phyloP scores from a whole-genome alignment of 1,140 invertebrate genomes.

The Catajapyx aquilonaris region DNA sequence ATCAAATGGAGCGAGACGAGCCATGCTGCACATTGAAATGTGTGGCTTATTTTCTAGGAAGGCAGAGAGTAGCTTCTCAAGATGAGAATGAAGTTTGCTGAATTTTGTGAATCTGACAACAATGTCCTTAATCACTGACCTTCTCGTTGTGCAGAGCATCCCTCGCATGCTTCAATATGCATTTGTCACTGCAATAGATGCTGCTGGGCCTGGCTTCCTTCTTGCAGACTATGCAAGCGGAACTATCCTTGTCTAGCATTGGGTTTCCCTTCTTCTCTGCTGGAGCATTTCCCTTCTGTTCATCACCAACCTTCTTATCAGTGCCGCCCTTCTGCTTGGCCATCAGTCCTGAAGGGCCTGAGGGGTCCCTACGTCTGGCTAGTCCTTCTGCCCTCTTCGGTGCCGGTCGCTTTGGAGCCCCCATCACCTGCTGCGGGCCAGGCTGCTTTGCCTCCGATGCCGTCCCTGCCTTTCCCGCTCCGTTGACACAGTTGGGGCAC shows the following conservation, averaged over 20 bases:
- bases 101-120: too few species aligned
- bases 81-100: too few species aligned
- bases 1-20: too few species aligned
- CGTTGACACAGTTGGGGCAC: conserved; percentile 57
- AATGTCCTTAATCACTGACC: too few species aligned
- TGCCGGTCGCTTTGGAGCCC: not conserved
- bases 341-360: not conserved
- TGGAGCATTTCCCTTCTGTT: not conserved
- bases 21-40: too few species aligned
- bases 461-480: conserved; percentile 17
- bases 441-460: not conserved
- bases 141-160: conserved; percentile 16
- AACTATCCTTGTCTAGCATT: not conserved
- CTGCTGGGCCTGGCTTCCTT: conserved; percentile 34
- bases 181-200: conserved; percentile 73
- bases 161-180: conserved; percentile 65
- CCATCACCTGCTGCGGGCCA: not conserved
- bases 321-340: not conserved
- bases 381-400: not conserved
- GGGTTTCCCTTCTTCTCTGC: conserved; percentile 1
- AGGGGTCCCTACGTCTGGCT: not conserved
- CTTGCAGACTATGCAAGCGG: conserved; percentile 13
- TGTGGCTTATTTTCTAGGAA: too few species aligned
- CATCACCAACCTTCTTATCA: conserved; percentile 1
- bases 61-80: too few species aligned